phyloP scores from a whole-genome alignment of 2,797 vertebrate genomes.

The Lycodopsis pacificus region DNA sequence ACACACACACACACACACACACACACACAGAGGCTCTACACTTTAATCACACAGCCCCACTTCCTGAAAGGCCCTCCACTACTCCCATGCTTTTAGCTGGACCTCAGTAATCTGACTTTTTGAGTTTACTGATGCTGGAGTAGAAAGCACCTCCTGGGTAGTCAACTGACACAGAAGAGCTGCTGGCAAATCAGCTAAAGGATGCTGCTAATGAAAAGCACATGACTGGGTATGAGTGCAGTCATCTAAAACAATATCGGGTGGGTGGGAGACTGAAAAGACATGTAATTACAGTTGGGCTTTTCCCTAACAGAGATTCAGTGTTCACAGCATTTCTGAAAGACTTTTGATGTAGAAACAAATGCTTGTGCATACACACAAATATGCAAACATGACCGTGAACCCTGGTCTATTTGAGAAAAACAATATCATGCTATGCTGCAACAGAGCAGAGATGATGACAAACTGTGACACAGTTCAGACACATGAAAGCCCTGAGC shows the following conservation, averaged over 20 bases:
- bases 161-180: constrained; percentile 50
- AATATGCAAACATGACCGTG: constrained; percentile 30
- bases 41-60: constrained; percentile 35
- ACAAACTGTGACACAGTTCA: constrained; percentile 47
- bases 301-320: constrained; percentile 48
- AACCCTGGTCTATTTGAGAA: not conserved
- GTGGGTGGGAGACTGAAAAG: constrained; percentile 54
- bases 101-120: constrained; percentile 33
- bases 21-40: constrained; percentile 4
- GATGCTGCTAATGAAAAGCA: constrained; percentile 77
- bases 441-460: constrained; percentile 33
- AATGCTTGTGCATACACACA: constrained; percentile 19
- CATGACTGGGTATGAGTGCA: constrained; percentile 59
- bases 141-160: constrained; percentile 15
- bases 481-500: constrained; percentile 59
- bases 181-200: constrained; percentile 42
- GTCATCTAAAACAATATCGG: constrained; percentile 60
- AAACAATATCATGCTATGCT: constrained; percentile 35
- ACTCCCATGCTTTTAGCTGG: constrained; percentile 22
- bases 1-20: constrained; percentile 11
- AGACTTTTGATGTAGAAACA: constrained; percentile 21
- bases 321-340: constrained; percentile 32
- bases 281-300: constrained; percentile 44
- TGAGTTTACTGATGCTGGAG: constrained; percentile 38
- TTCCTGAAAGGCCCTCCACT: constrained; percentile 43